Percentiles rank a stretch among this genome's conserved stretches.
Evolutionary conservation across 2,797 vertebrate genomes (phyloP).

Genomic region (Epinephelus malabaricus): DNA sequence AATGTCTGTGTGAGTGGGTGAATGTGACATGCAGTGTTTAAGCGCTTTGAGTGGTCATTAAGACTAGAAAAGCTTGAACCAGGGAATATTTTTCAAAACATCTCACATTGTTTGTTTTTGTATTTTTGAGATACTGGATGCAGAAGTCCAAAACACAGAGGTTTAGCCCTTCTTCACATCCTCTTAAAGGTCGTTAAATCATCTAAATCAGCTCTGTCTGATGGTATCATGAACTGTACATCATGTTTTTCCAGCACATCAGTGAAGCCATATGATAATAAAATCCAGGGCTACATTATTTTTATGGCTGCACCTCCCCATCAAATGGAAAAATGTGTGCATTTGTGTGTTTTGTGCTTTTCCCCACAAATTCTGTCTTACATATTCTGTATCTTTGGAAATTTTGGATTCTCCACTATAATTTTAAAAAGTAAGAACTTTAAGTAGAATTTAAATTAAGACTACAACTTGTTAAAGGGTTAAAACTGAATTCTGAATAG

Average conservation of each 20-base stretch:
- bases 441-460: neutral
- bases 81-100: too few relatives aligned
- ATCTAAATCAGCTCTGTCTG: neutral
- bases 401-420: neutral
- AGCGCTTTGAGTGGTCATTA: too few relatives aligned
- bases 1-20: too few relatives aligned
- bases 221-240: neutral
- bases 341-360: neutral
- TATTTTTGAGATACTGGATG: too few relatives aligned
- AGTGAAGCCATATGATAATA: neutral
- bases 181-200: neutral
- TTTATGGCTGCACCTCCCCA: neutral
- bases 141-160: too few relatives aligned
- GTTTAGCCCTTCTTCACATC: too few relatives aligned
- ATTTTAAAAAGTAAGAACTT: neutral
- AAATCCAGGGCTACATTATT: neutral
- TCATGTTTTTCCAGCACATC: neutral
- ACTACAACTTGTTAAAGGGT: neutral
- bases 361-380: neutral
- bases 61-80: too few relatives aligned
- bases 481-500: neutral
- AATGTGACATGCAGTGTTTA: too few relatives aligned
- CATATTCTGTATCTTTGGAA: neutral
- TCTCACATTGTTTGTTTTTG: too few relatives aligned
- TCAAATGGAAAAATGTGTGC: neutral